These are phyloP conservation scores for Ardeotis arabs DNA, from an alignment of 2,113 vertebrate species.

Conservation along the genomic window DNA sequence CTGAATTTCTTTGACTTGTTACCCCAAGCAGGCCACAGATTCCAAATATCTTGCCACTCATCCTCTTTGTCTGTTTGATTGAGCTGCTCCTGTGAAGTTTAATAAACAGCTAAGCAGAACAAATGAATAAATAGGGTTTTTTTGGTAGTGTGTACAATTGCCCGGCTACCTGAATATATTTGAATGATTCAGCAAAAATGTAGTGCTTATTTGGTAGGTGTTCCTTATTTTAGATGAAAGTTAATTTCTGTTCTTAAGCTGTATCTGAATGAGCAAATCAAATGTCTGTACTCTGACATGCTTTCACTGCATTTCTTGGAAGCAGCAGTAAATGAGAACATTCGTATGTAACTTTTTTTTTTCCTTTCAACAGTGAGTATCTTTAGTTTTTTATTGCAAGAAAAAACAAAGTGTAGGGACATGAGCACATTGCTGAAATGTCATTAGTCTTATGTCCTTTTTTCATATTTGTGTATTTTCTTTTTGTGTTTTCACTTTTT, in stretches of 20 bases:
- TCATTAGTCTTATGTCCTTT: not conserved
- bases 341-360: not conserved
- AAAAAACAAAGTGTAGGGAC: not conserved
- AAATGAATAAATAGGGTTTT: not conserved
- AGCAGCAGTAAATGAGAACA: not conserved
- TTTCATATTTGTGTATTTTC: not conserved
- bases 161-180: not conserved
- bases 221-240: constrained; percentile 35
- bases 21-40: not conserved
- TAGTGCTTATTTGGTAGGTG: not conserved
- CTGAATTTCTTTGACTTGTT: not conserved
- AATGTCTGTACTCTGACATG: not conserved
- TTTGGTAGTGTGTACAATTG: not conserved
- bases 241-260: constrained; percentile 5
- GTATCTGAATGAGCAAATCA: not conserved
- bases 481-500: not conserved
- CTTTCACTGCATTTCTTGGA: not conserved
- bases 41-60: not conserved
- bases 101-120: not conserved
- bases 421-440: not conserved
- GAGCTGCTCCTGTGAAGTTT: not conserved
- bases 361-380: not conserved
- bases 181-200: not conserved
- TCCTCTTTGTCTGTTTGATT: not conserved
- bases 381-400: not conserved